These are phyloP conservation scores for Hydractinia echinata DNA, from an alignment of 30 jellyfish, hydroid and myxozoan genomes.

Conservation along the genomic window DNA sequence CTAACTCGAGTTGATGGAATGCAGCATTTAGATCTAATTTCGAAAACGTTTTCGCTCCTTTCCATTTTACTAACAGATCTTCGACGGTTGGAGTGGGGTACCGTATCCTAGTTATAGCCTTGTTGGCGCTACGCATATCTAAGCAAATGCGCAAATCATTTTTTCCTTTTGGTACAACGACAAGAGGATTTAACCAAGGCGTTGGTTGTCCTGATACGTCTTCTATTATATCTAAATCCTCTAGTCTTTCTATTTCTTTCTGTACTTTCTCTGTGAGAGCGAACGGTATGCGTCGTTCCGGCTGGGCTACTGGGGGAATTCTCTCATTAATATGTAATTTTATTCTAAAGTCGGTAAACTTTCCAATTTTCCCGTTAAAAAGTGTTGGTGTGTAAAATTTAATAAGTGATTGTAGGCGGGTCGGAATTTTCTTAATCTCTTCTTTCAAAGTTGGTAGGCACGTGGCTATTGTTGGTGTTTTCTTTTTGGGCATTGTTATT, in stretches of 20 bases:
- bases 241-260: not conserved
- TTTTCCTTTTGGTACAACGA: not conserved
- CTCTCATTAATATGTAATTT: slow-evolving; percentile 1
- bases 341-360: not conserved
- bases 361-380: slow-evolving; percentile 5
- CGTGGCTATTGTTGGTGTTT: too few relatives aligned
- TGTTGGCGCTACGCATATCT: slow-evolving; percentile 16
- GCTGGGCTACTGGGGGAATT: not conserved
- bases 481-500: too few relatives aligned
- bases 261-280: not conserved
- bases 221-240: not conserved
- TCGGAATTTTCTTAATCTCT: too few relatives aligned
- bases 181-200: not conserved
- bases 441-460: too few relatives aligned
- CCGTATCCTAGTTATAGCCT: slow-evolving; percentile 1
- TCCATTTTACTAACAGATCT: slow-evolving; percentile 1
- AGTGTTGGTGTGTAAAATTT: too few relatives aligned
- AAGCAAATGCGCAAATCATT: not conserved
- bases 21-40: slow-evolving; percentile 10
- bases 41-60: not conserved
- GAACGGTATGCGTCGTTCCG: slow-evolving; percentile 8
- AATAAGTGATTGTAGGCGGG: too few relatives aligned
- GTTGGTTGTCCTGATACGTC: slow-evolving; percentile 13
- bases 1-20: slow-evolving; percentile 6
- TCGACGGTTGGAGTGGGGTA: slow-evolving; percentile 31